Percentiles rank a stretch among this genome's conserved stretches.
These are phyloP conservation scores for Hydrolagus colliei DNA, from an alignment of 2,797 vertebrate species.

Conservation along the genomic window DNA sequence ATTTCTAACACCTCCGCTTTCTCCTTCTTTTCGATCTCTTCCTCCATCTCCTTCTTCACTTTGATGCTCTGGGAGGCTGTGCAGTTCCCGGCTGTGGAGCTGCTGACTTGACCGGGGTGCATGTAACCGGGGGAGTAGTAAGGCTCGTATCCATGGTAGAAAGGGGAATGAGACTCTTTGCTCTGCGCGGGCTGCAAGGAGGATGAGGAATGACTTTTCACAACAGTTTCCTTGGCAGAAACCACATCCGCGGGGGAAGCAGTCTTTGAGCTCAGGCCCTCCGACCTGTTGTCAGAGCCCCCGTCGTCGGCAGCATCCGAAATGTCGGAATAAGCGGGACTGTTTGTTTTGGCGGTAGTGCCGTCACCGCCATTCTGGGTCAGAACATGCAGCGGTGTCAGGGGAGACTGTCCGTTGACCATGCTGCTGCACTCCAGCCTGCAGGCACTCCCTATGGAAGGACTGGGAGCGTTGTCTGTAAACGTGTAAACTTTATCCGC, in stretches of 20 bases:
- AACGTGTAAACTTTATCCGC: slow-evolving; percentile 98
- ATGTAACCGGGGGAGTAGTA: slow-evolving; percentile 88
- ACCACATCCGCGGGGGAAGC: slow-evolving; percentile 65
- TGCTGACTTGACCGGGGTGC: slow-evolving; percentile 71
- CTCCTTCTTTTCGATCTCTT: slow-evolving; percentile 72
- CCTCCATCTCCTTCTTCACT: slow-evolving; percentile 74
- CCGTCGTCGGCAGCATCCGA: slow-evolving; percentile 91
- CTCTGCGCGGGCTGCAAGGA: slow-evolving; percentile 54
- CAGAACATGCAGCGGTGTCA: slow-evolving; percentile 58
- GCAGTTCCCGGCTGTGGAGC: slow-evolving; percentile 60
- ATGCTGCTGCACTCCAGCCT: slow-evolving; percentile 74
- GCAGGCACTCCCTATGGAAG: slow-evolving; percentile 85
- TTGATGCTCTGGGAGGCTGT: slow-evolving; percentile 63
- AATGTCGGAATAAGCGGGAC: slow-evolving; percentile 94
- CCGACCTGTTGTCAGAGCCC: slow-evolving; percentile 80
- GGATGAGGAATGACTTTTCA: slow-evolving; percentile 67
- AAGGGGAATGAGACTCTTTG: slow-evolving; percentile 82
- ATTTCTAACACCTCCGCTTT: slow-evolving; percentile 55
- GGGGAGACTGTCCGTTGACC: slow-evolving; percentile 64
- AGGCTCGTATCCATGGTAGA: slow-evolving; percentile 85
- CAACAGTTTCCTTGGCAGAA: slow-evolving; percentile 64
- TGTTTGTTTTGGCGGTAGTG: slow-evolving; percentile 75
- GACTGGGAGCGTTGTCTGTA: slow-evolving; percentile 94
- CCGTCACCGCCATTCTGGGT: slow-evolving; percentile 64
- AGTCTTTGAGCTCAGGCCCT: slow-evolving; percentile 77